A percentile compares a stretch with the other conserved stretches of the same genome.
These are phyloP conservation scores for Chauna torquata DNA, from an alignment of 2,113 vertebrate species.

Conservation along the genomic window DNA sequence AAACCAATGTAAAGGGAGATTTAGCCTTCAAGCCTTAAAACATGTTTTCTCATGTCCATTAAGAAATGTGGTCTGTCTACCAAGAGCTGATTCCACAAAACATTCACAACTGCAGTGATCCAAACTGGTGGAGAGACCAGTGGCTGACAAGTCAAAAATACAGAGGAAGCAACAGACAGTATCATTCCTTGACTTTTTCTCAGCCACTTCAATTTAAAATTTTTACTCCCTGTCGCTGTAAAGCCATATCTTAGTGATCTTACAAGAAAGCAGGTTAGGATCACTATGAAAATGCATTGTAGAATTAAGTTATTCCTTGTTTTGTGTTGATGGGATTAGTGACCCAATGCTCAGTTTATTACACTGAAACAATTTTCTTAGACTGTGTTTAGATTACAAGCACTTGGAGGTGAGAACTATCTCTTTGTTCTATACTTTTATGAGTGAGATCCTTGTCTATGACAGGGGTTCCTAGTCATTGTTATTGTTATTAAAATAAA, in stretches of 20 bases:
- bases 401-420: neutral
- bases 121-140: neutral
- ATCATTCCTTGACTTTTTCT: neutral
- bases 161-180: neutral
- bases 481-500: neutral
- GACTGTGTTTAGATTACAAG: neutral
- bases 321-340: neutral
- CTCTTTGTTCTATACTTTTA: neutral
- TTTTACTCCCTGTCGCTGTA: neutral
- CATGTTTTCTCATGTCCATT: neutral
- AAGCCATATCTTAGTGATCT: neutral
- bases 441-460: neutral
- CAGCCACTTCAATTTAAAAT: neutral
- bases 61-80: neutral
- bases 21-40: neutral
- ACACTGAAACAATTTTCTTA: neutral
- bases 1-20: neutral
- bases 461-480: neutral
- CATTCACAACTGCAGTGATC: neutral
- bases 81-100: neutral
- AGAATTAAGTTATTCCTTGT: neutral
- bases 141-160: neutral
- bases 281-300: neutral
- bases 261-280: neutral
- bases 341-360: neutral